These are phyloP conservation scores for Antrozous pallidus DNA, from an alignment of 2,797 vertebrate species.

Conservation along the genomic window DNA sequence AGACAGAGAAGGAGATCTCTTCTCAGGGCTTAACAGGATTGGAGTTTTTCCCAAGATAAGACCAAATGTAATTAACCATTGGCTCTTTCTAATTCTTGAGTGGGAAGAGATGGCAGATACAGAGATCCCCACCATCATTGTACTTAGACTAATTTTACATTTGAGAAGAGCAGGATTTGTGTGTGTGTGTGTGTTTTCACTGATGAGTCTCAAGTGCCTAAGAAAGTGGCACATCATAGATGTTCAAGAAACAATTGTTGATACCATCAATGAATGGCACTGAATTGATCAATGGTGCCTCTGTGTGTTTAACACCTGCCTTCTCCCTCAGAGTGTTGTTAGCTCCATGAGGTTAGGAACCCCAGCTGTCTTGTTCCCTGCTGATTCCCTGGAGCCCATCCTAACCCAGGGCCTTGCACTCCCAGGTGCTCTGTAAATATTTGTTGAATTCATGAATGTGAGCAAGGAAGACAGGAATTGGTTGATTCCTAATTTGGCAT, in stretches of 20 bases:
- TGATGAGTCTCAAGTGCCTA: background rate
- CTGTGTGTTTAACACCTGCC: background rate
- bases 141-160: background rate
- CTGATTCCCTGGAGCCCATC: background rate
- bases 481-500: background rate
- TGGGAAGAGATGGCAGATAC: background rate
- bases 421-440: background rate
- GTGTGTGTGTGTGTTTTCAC: no score
- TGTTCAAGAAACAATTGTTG: background rate
- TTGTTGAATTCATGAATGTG: background rate
- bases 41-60: conserved; percentile 19
- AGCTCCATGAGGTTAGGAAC: background rate
- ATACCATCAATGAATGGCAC: background rate
- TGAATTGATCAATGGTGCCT: background rate
- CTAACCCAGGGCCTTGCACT: background rate
- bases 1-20: background rate
- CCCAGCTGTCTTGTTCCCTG: background rate
- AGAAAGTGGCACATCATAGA: background rate
- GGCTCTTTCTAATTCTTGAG: background rate
- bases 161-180: background rate
- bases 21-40: conserved; percentile 32
- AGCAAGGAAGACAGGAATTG: background rate
- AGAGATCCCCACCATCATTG: background rate
- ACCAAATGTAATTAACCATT: background rate
- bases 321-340: background rate